Percentiles rank a stretch among this genome's conserved stretches.
Conservation (phyloP, 2,113 vertebrate species). For the Hypocryptadius cinnamomeus region DNA sequence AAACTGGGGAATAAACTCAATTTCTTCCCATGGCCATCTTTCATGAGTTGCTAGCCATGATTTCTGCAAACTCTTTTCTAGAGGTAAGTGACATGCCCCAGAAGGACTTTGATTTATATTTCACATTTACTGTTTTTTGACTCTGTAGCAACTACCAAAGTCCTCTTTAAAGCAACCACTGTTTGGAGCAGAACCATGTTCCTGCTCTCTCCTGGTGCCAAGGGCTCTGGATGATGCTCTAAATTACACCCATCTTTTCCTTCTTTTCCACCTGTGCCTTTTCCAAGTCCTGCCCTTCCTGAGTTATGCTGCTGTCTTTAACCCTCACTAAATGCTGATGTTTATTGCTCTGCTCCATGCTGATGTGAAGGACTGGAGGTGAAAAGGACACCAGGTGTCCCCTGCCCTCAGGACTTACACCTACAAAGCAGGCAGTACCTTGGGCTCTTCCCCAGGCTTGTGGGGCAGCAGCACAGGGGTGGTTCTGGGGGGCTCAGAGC, state of each 20-base stretch:
- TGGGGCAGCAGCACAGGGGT: neutral
- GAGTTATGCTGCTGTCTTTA: neutral
- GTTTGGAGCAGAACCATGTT: neutral
- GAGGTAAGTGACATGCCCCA: neutral
- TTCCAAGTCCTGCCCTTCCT: neutral
- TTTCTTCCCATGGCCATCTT: neutral
- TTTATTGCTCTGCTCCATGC: neutral
- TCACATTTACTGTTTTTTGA: neutral
- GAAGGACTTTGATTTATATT: neutral
- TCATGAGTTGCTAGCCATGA: neutral
- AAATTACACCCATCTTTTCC: neutral
- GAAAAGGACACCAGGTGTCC: neutral
- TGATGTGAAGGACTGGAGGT: neutral
- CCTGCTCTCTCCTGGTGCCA: neutral
- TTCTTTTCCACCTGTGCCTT: neutral
- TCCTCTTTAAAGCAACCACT: neutral
- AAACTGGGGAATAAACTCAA: neutral
- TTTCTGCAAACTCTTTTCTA: neutral
- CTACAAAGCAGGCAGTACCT: neutral
- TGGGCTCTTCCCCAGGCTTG: neutral
- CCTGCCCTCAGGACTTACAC: neutral
- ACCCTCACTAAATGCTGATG: neutral
- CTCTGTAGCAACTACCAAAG: neutral
- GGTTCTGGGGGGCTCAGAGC: neutral
- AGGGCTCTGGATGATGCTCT: neutral